Conservation (phyloP, 1,140 invertebrate genomes). For the Camponotus vicinus region DNA sequence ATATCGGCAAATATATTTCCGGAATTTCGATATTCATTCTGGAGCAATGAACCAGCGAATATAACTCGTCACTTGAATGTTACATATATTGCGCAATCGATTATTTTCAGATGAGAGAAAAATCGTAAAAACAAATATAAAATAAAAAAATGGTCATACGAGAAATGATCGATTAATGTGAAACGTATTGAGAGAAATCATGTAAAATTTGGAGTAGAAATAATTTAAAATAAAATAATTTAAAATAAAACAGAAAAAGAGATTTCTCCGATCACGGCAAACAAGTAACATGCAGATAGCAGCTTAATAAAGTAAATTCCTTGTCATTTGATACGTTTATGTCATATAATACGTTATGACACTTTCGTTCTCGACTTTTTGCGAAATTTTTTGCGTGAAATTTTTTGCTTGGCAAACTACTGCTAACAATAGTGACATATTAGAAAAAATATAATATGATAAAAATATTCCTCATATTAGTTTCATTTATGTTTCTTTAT, state of each 20-base stretch:
- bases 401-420: conserved; percentile 54
- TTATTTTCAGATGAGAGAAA: background rate
- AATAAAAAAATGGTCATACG: background rate
- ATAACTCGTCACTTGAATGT: conserved; percentile 1
- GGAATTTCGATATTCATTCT: conserved; percentile 20
- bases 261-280: conserved; percentile 24
- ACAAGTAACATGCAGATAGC: conserved; percentile 7
- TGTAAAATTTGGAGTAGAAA: background rate
- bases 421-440: conserved; percentile 39
- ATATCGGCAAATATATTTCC: conserved; percentile 21
- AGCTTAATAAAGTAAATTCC: conserved; percentile 65
- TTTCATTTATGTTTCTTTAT: background rate
- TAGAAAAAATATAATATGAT: conserved; percentile 46
- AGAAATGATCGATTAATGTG: background rate
- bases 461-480: conserved; percentile 28
- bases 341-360: conserved; percentile 50
- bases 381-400: conserved; percentile 64
- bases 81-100: background rate
- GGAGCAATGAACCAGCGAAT: background rate
- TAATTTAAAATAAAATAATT: background rate
- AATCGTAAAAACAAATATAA: conserved; percentile 1
- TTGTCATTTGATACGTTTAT: conserved; percentile 31
- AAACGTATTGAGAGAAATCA: background rate
- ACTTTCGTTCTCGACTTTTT: conserved; percentile 37
- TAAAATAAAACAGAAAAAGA: background rate